Conservation (phyloP, 1,140 invertebrate species). For the Drosophila kanapiae region DNA sequence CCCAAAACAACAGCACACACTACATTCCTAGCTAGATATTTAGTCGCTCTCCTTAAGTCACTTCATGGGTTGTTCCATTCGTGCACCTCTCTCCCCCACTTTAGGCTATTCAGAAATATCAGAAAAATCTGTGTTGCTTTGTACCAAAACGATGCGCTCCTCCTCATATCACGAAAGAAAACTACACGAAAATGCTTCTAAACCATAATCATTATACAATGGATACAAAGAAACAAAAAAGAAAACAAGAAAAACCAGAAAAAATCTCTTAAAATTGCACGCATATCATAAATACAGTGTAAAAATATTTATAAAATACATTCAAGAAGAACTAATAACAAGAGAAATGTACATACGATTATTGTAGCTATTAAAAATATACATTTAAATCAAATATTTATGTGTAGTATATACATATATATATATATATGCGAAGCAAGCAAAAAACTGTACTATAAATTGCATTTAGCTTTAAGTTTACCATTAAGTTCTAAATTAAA, state of each 20-base stretch:
- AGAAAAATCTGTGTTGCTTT: slow-evolving; percentile 51
- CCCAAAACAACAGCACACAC: slow-evolving; percentile 6
- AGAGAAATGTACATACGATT: slow-evolving; percentile 57
- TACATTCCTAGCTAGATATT: slow-evolving; percentile 49
- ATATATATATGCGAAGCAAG: slow-evolving; percentile 54
- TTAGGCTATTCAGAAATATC: slow-evolving; percentile 39
- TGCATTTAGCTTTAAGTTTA: slow-evolving; percentile 71
- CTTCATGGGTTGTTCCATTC: slow-evolving; percentile 41
- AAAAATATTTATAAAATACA: slow-evolving; percentile 61
- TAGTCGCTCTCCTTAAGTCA: slow-evolving; percentile 24
- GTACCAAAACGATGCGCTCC: slow-evolving; percentile 65
- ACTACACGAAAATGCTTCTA: slow-evolving; percentile 59
- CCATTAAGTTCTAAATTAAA: slow-evolving; percentile 71
- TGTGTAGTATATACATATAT: slow-evolving; percentile 43
- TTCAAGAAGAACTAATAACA: slow-evolving; percentile 13
- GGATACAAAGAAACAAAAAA: slow-evolving; percentile 9
- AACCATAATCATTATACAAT: slow-evolving; percentile 68
- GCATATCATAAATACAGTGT: slow-evolving; percentile 74
- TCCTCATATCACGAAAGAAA: slow-evolving; percentile 66
- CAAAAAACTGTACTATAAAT: slow-evolving; percentile 76
- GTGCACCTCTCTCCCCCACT: not conserved
- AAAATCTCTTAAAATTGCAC: slow-evolving; percentile 57
- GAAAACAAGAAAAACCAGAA: not conserved
- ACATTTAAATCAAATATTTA: slow-evolving; percentile 78
- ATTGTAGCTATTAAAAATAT: slow-evolving; percentile 77